phyloP scores from a whole-genome alignment of 2,797 vertebrate species.

The Hippocampus kuda region DNA sequence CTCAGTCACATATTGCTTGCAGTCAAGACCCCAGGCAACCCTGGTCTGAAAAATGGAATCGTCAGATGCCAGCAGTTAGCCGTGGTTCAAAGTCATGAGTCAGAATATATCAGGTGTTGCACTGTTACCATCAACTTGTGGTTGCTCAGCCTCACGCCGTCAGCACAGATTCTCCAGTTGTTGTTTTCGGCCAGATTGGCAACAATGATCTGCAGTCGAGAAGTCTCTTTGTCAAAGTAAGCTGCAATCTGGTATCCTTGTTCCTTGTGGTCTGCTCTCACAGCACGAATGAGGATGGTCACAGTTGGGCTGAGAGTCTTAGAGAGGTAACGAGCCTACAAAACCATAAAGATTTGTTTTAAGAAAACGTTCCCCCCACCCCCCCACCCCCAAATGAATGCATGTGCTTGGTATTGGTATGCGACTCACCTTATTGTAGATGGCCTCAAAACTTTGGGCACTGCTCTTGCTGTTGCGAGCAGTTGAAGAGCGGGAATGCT shows the following conservation, averaged over 20 bases:
- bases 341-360: conserved; percentile 4
- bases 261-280: conserved; percentile 56
- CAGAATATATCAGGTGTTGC: conserved; percentile 25
- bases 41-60: conserved; percentile 53
- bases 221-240: conserved; percentile 55
- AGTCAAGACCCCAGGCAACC: conserved; percentile 70
- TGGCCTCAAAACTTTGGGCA: conserved; percentile 59
- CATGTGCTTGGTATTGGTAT: not conserved
- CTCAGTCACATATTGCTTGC: conserved; percentile 63
- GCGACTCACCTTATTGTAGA: conserved; percentile 56
- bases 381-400: not conserved
- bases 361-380: not conserved
- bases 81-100: not conserved
- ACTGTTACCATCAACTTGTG: conserved; percentile 68
- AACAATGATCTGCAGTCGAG: conserved; percentile 66
- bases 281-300: conserved; percentile 59
- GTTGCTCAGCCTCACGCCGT: conserved; percentile 64
- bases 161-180: conserved; percentile 73
- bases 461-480: conserved; percentile 45
- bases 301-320: conserved; percentile 52
- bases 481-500: conserved; percentile 42
- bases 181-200: conserved; percentile 63
- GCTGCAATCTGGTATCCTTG: conserved; percentile 71
- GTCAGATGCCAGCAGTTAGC: not conserved
- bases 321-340: conserved; percentile 64